A percentile compares a stretch with the other conserved stretches of the same genome.
These are phyloP conservation scores for cattle (Bos taurus) DNA, from an alignment of 2,113 vertebrate genomes.

Conservation along the genomic window DNA sequence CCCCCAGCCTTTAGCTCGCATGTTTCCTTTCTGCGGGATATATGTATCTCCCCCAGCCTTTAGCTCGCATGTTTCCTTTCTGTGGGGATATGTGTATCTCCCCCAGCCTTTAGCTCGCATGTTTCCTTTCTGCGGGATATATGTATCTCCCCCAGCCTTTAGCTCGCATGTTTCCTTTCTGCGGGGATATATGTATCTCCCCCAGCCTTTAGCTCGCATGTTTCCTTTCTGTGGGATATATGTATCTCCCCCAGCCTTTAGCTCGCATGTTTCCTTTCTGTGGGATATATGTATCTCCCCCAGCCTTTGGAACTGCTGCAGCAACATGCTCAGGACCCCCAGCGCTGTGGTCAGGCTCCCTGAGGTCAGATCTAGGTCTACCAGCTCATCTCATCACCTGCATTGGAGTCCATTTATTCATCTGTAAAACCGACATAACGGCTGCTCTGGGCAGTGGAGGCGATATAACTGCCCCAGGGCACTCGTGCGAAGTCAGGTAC, in stretches of 20 bases:
- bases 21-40: not conserved
- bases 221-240: not conserved
- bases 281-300: not conserved
- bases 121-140: not conserved
- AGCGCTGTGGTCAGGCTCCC: fast-evolving
- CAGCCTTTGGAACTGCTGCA: fast-evolving
- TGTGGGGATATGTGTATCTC: fast-evolving
- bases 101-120: too few species aligned
- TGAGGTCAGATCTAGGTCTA: not conserved
- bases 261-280: too few species aligned
- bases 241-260: too few species aligned
- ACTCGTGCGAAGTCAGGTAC: fast-evolving
- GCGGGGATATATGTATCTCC: too few species aligned
- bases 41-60: too few species aligned
- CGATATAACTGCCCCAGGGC: fast-evolving
- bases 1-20: too few species aligned
- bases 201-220: too few species aligned
- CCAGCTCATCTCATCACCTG: fast-evolving
- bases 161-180: too few species aligned
- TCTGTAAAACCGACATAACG: fast-evolving
- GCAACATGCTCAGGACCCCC: not conserved
- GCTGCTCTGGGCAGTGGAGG: not conserved
- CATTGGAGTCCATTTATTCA: not conserved
- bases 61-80: too few species aligned
- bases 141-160: too few species aligned